Percentiles rank a stretch among this genome's conserved stretches.
phyloP scores from a whole-genome alignment of 2,888 invertebrate species.

The Parthenolecanium corni region DNA sequence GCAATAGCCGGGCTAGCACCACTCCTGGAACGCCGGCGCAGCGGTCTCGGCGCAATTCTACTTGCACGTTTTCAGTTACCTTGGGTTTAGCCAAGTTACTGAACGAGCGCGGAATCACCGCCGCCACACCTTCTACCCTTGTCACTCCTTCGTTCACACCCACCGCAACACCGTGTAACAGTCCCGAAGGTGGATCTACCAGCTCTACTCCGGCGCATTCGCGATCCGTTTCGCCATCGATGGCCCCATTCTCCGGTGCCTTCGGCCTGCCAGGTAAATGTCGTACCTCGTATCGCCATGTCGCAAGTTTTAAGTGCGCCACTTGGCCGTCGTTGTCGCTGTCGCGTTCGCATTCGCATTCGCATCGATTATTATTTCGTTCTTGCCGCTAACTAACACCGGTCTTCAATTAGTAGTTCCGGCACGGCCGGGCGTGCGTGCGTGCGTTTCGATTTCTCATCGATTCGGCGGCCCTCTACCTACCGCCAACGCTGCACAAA shows the following conservation, averaged over 20 bases:
- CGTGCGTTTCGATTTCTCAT: too few relatives aligned
- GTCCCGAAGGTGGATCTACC: constrained; percentile 43
- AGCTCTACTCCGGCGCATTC: constrained; percentile 45
- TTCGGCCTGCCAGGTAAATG: constrained; percentile 46
- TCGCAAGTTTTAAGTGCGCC: too few relatives aligned
- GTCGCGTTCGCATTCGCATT: too few relatives aligned
- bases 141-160: constrained; percentile 60
- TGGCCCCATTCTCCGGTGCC: constrained; percentile 43
- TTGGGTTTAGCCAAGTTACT: constrained; percentile 62
- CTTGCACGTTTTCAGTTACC: constrained; percentile 65
- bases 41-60: constrained; percentile 65
- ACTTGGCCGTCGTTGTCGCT: too few relatives aligned
- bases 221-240: constrained; percentile 48
- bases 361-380: too few relatives aligned
- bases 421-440: too few relatives aligned
- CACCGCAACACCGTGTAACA: constrained; percentile 79
- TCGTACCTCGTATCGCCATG: too few relatives aligned
- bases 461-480: too few relatives aligned
- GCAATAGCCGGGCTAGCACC: constrained; percentile 38
- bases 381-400: too few relatives aligned
- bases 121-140: constrained; percentile 55
- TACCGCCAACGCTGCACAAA: too few relatives aligned
- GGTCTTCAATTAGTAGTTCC: too few relatives aligned
- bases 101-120: constrained; percentile 63
- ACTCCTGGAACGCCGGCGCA: constrained; percentile 40